Base-by-base conservation (phyloP, 2,113 vertebrate genomes). In the Tragelaphus strepsiceros region DNA sequence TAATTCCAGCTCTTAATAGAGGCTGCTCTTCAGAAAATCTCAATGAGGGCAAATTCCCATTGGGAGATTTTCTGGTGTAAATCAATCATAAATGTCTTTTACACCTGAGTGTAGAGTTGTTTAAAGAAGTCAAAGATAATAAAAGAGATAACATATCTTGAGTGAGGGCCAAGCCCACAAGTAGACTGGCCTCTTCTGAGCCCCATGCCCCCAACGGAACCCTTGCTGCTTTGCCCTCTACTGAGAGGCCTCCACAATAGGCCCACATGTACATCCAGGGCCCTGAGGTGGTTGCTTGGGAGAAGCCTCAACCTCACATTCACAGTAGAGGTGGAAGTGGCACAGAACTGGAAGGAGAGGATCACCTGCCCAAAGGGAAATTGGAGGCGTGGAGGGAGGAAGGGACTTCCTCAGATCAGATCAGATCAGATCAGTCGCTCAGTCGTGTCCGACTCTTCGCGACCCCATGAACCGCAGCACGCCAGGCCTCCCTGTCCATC, bases 221-320 rank as follows among this genome's bases (percentile, higher is more conserved):
- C 49, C 16, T 12, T 17, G 26, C 26, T 51, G 49, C 53, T 71
- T 62, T 85, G 54, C 24, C 59, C 11, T 86, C 67, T 22, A 17
- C 22, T 46, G 30, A 3, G 19, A 2, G 13, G 26, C 21, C 67
- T 49, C 35, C 0, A 0, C 4, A 13, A 28, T 46, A 32, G 67
- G 74, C 2, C 11, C 16, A 13, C 26, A 53, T 10, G 59, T 46
- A 14, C 15, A 46, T 14, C 16, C 28, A 83, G 28, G 28, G 28
- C 56, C 8, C 56, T 6, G 8, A 67, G 46, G 21, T 26, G 30
- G 61, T 43, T 51, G 62, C 51, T 24, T 6, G 8, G 39, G 58
- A 58, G 43, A 46, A 64, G 39, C 78, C 77, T 13, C n/a, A 16
- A 10, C 53, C 51, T 58, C 49, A 2, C 14, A 5, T 6, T 35